Evolutionary conservation across 2,113 vertebrate genomes (phyloP).

Genomic region (Urocitellus parryii): DNA sequence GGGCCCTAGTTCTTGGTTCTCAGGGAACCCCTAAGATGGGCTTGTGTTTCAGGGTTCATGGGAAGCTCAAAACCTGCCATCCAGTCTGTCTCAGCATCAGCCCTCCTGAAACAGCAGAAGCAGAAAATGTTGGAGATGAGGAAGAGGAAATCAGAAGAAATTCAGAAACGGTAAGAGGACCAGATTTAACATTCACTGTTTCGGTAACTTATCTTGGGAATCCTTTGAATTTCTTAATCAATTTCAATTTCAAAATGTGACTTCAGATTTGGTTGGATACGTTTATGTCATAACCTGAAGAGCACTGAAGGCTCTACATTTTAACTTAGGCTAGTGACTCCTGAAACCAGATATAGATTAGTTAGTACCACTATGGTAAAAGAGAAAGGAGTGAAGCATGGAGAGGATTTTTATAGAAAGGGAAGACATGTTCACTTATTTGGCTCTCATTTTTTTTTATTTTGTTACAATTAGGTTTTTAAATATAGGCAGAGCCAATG

Average conservation of each 20-base stretch:
- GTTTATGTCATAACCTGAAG: background rate
- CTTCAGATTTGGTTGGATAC: background rate
- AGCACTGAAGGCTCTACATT: background rate
- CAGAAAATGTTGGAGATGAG: slow-evolving; percentile 90
- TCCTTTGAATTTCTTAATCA: background rate
- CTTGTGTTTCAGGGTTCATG: slow-evolving; percentile 78
- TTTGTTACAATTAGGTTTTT: background rate
- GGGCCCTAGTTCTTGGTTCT: background rate
- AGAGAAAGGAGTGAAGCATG: background rate
- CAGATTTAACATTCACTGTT: background rate
- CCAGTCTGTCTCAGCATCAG: slow-evolving; percentile 94
- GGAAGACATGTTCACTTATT: background rate
- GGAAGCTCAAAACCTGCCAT: slow-evolving; percentile 79
- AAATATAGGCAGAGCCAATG: background rate
- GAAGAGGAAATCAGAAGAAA: slow-evolving; percentile 89
- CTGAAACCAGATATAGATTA: background rate
- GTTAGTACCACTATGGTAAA: background rate
- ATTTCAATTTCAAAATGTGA: background rate
- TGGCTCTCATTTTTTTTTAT: background rate
- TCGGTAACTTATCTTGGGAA: background rate
- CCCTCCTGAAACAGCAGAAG: slow-evolving; percentile 96
- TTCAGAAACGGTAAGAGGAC: slow-evolving; percentile 87
- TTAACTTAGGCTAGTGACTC: background rate
- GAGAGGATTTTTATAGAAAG: background rate
- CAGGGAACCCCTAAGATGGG: background rate